A percentile compares a stretch with the other conserved stretches of the same genome.
phyloP scores from a whole-genome alignment of 2,797 vertebrate species.

The Enteromius unitaeniatus region DNA sequence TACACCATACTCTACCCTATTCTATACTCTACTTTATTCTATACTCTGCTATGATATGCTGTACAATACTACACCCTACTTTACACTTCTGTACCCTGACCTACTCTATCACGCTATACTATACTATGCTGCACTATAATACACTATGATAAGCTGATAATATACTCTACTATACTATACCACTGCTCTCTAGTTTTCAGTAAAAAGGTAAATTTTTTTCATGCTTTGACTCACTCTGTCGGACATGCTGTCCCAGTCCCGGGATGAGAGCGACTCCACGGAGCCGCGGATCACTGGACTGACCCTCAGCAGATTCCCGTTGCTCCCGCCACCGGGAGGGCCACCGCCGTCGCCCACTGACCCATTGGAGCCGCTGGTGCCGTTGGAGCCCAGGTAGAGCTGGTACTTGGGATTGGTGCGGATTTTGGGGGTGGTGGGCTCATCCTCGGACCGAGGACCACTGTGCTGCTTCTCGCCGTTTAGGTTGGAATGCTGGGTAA shows the following conservation, averaged over 20 bases:
- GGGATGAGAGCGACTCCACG: constrained; percentile 53
- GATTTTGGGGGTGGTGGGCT: constrained; percentile 15
- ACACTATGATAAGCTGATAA: too few species aligned
- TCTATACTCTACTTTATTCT: too few species aligned
- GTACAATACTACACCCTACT: too few species aligned
- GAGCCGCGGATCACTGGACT: constrained; percentile 38
- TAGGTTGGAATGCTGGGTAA: constrained; percentile 18
- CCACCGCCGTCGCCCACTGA: not conserved
- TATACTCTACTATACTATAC: too few species aligned
- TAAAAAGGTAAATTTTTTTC: not conserved
- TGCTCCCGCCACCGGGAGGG: not conserved
- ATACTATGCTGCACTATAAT: too few species aligned
- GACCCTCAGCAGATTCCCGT: constrained; percentile 29
- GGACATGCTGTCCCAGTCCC: constrained; percentile 48
- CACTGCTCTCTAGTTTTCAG: not conserved
- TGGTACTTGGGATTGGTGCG: constrained; percentile 50
- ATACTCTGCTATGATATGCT: too few species aligned
- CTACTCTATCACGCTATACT: too few species aligned
- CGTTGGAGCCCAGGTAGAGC: constrained; percentile 45
- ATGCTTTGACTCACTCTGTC: constrained; percentile 47
- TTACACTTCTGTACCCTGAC: too few species aligned
- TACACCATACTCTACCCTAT: too few species aligned
- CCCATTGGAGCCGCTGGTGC: not conserved
- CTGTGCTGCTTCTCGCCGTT: constrained; percentile 23
- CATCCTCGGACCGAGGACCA: constrained; percentile 19